Percentiles rank a stretch among this genome's conserved stretches.
Conservation (phyloP, 2,113 vertebrate species). For the Phaethon lepturus region DNA sequence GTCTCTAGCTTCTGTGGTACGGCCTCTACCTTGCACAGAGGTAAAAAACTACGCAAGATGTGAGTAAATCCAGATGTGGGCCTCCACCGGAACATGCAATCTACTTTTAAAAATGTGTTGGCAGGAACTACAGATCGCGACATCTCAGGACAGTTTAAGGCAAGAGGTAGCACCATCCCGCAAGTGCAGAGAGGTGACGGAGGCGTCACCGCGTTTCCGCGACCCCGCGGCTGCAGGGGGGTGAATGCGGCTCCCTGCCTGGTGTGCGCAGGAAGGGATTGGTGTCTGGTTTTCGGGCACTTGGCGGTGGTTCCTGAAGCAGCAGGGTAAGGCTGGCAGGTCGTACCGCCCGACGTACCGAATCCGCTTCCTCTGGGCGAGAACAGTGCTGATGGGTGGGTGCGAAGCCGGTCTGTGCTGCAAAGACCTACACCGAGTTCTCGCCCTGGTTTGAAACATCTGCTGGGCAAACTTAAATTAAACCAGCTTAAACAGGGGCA, state of each 20-base stretch:
- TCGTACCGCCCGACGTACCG: rapidly evolving
- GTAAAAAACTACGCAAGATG: neutral
- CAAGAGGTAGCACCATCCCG: neutral
- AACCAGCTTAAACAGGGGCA: neutral
- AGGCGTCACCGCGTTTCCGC: neutral
- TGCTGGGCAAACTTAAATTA: neutral
- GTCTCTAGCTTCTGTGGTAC: neutral
- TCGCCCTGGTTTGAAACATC: neutral
- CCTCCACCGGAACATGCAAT: neutral
- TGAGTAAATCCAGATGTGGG: neutral
- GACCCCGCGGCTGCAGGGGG: rapidly evolving
- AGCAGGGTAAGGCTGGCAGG: neutral
- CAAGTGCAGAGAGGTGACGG: neutral
- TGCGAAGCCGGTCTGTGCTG: neutral
- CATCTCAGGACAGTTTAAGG: neutral
- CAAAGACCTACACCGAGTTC: rapidly evolving
- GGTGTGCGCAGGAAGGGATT: neutral
- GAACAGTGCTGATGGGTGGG: neutral
- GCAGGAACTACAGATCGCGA: neutral
- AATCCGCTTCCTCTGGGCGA: rapidly evolving
- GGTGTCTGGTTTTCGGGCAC: neutral
- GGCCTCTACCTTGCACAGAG: neutral
- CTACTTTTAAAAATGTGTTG: neutral
- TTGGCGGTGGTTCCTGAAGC: neutral
- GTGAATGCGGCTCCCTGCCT: neutral